Evolutionary conservation across 2,797 vertebrate genomes (phyloP), one percentile per base, ranked within the genome.

Genomic region (Cyclura pinguis): DNA sequence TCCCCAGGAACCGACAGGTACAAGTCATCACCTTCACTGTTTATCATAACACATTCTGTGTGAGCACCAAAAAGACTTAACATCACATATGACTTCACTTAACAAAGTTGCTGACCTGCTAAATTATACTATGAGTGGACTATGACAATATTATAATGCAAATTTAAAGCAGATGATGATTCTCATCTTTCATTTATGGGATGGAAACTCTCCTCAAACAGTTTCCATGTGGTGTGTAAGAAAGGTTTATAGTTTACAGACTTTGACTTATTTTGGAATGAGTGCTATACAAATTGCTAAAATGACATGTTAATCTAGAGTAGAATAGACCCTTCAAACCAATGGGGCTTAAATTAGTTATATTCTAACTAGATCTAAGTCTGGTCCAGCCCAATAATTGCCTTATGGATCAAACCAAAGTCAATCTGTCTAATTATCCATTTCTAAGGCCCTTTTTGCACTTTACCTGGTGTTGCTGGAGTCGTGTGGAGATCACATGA

Each of bases 1-100:
- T n/a, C 89, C 89, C 47, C 69, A 91, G 2, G 3, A 93, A 83
- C 89, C 90, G 87, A 90, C 78, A 89, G 90, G 69, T 78, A 35
- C 50, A 74, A 87, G 24, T 80, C 9, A 29, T 62, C 67, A 85
- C 32, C 29, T 32, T n/a, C 29, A 13, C 29, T 55, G 8, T 92
- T 1, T 73, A 84, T 47, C 91, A 6, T 67, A 92, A 50, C 83
- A 72, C 1, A 86, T 6, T 55, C 32, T 83, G 69, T 90, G 74
- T 92, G 91, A 89, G 84, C 47, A 64, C 62, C 29, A 2, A 32
- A 38, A 24, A 69, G 29, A 27, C 24, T 69, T 27, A 69, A 69
- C 64, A 13, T 29, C 64, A 32, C 89, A 35, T 55, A 86, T 90
- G 90, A 91, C 62, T 52, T 42, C 82, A 5, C 32, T 78, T 55